Base-by-base conservation (phyloP, 2,113 vertebrate species). In the Serilophus lunatus region DNA sequence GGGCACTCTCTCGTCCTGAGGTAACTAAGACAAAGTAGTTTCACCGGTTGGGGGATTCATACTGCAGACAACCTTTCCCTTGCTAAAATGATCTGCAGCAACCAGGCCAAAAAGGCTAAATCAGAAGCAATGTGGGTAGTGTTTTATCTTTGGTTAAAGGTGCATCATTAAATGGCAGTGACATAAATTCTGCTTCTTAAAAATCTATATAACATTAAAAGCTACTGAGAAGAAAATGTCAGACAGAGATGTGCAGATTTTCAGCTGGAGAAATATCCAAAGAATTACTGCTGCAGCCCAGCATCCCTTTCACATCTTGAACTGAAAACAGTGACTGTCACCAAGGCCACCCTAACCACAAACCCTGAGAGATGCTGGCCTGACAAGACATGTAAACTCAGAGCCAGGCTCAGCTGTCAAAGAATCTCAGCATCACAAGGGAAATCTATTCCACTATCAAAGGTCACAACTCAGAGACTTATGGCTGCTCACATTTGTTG, bases 21-120 rank as follows among this genome's bases (percentile, higher is more conserved):
- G 98, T 98, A 98, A 98, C 99, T 98, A 98, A 98, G 98, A 98
- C 98, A 97, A 98, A 98, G 97, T 98, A 97, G 97, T 96, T 97
- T 98, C 95, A 90, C 97, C 96, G 93, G 97, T 97, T 93, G 95
- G 93, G 97, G 97, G 97, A 98, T 96, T 97, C 97, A 90, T 93
- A 77, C 94, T 95, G 97, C 88, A 93, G 61, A 96, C 95, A 95
- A 94, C 94, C 97, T 97, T 97, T 96, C 97, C 97, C 96, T 82
- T 92, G 71, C 92, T 95, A 95, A 97, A 95, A 94, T 86, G 93
- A 95, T 97, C 91, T 77, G 69, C 94, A 63, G 92, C 82, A 92
- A 89, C 94, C 78, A 24, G 96, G 96, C 96, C 95, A 60, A 94
- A 92, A 97, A 94, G 95, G 88, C 95, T 91, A 95, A 96, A 97